Evolutionary conservation across 35 echinoderm and acorn worm genomes (phyloP), one percentile per base, ranked within the genome.

Genomic region (Acanthaster planci): DNA sequence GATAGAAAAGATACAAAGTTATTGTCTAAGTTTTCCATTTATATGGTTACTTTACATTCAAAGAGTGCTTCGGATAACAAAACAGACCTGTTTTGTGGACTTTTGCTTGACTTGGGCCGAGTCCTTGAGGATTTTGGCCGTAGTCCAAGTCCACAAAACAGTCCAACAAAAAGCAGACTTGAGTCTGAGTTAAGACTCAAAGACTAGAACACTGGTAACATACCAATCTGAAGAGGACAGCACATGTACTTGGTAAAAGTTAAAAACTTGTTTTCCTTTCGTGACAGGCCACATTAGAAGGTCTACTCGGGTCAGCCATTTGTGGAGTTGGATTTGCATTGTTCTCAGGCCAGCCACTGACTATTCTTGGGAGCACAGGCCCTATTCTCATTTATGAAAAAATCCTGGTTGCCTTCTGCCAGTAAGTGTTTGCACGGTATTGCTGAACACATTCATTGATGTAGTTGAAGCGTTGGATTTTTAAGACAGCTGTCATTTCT

Each of bases 351-450:
- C 94, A 97, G 84, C 94, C 94, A 27, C 76, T 97, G 8, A 97
- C 94, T 4, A 93, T 97, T 30, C 82, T 97, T 0, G 94, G 94
- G 1, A 93, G 90, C 37, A 97, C 94, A 1, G 94, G 94, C 31
- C 94, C 94, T 47, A 97, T 97, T 37, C 83, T 97, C 18, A 87
- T 97, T 7, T 97, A 97, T 76, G 94, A 97, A 67, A 97, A 97
- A 52, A 97, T 97, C 76, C 57, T 97, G 37, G 72, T 89, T 14
- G 40, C 42, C 0, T 88, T 97, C 36, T 97, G 94, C 86, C 22
- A 51, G 94, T 97, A 60, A 97, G 94, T 87, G 39, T 80, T 14
- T 67, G 5, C n/a, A 67, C n/a, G 17, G 42, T 47, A 6, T 47
- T 36, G 14, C 37, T 17, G 8, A 38, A 77, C 76, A 31, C 37